Percentiles rank a stretch among this genome's conserved stretches.
Conservation (phyloP, 1,140 invertebrate genomes). For the Lordiphosa clarofinis region DNA sequence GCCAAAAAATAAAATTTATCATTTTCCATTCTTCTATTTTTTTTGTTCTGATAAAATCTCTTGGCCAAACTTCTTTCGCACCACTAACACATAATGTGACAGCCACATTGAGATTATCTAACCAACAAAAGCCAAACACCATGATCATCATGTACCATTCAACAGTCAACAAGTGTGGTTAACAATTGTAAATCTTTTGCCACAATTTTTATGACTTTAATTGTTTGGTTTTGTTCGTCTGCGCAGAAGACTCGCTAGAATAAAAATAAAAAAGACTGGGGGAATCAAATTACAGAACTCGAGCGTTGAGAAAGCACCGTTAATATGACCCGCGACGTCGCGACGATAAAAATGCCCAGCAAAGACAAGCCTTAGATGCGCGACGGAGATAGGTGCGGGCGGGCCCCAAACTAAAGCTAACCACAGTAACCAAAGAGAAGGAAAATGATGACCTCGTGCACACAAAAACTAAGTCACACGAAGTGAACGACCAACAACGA, state of each 20-base stretch:
- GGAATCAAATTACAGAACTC: constrained; percentile 73
- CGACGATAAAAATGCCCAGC: constrained; percentile 46
- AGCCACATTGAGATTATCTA: constrained; percentile 36
- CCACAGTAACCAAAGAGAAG: constrained; percentile 13
- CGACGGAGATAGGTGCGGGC: constrained; percentile 54
- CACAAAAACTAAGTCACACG: constrained; percentile 65
- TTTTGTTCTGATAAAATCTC: constrained; percentile 27
- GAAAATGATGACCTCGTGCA: constrained; percentile 67
- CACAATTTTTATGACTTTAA: constrained; percentile 57
- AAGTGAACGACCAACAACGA: constrained; percentile 52
- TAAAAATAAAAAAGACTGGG: constrained; percentile 5
- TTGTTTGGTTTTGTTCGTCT: constrained; percentile 65
- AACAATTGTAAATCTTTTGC: constrained; percentile 29
- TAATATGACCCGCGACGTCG: constrained; percentile 68
- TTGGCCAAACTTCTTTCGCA: constrained; percentile 33
- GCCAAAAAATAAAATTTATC: no score
- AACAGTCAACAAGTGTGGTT: constrained; percentile 46
- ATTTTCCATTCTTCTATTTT: not conserved
- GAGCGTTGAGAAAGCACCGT: constrained; percentile 71
- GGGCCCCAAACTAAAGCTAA: constrained; percentile 41
- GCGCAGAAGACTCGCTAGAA: constrained; percentile 11
- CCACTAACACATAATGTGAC: constrained; percentile 14
- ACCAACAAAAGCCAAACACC: no score
- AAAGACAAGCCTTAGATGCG: constrained; percentile 21
- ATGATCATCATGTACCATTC: no score